Evolutionary conservation across 2,888 invertebrate genomes (phyloP).

Genomic region (Ptilodon capucinus): DNA sequence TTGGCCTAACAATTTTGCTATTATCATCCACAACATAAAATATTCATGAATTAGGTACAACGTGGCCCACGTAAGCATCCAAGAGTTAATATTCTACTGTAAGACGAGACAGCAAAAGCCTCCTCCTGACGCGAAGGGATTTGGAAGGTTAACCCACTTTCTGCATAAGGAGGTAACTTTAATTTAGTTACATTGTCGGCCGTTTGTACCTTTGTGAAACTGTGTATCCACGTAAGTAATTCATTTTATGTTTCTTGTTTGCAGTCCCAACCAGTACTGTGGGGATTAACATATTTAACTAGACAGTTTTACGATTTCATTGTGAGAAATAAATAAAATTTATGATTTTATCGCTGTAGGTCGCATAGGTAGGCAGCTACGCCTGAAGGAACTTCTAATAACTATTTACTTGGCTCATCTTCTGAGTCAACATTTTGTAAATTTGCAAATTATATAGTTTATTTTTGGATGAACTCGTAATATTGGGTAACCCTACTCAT

Average conservation of each 20-base stretch:
- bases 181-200: conserved; percentile 39
- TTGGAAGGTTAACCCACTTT: conserved; percentile 37
- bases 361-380: no score
- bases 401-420: no score
- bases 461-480: no score
- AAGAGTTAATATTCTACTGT: conserved; percentile 38
- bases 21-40: conserved; percentile 18
- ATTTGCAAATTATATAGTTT: no score
- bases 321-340: no score
- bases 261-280: background rate
- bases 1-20: no score
- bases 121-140: conserved; percentile 31
- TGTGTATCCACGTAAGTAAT: conserved; percentile 35
- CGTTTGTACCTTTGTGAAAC: conserved; percentile 43
- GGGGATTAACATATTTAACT: background rate
- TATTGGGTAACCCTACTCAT: no score
- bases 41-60: conserved; percentile 30
- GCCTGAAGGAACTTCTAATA: no score
- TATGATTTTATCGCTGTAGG: no score
- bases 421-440: no score
- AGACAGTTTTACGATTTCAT: no score
- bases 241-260: conserved; percentile 14
- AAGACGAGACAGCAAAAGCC: conserved; percentile 30
- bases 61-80: conserved; percentile 26
- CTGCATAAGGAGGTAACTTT: conserved; percentile 34